Evolutionary conservation across 1,140 invertebrate species (phyloP), one percentile per base, ranked within the genome.

Genomic region (Macrostomum lignano): DNA sequence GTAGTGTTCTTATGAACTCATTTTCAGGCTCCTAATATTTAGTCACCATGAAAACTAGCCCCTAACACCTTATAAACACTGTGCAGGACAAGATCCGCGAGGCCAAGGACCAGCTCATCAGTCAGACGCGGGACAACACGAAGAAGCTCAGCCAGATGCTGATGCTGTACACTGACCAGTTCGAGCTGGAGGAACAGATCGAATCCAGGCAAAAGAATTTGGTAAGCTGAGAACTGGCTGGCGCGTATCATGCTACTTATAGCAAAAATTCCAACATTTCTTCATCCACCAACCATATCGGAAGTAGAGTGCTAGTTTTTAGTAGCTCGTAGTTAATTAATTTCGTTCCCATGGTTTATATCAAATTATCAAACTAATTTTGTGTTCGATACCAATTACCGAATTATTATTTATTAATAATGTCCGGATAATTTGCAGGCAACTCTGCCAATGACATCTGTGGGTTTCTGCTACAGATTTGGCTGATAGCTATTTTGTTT

Each of bases 201-300:
- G 46, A 55, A 34, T 40, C 42, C 4, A 41, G 51, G 32, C 52
- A 58, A 44, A 51, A 48, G 40, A 49, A 47, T 39, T 36, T 53
- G 42, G 53, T 55, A 42, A 38, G 44, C 42, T 23, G 2, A 17
- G 13, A n/a, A n/a, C n/a, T 17, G 14, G 13, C 11, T 17, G 13
- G 10, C 13, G 23, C 9, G 7, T 7, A 9, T 17, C 9, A 14
- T 14, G 13, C 23, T 11, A 17, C 29, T 30, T 30, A 7, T 14
- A n/a, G n/a, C n/a, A n/a, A n/a, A n/a, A n/a, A n/a, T n/a, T n/a
- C n/a, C n/a, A n/a, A n/a, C n/a, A n/a, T n/a, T n/a, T n/a, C n/a
- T n/a, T n/a, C n/a, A n/a, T n/a, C n/a, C n/a, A n/a, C n/a, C n/a
- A n/a, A n/a, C n/a, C n/a, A n/a, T n/a, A n/a, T n/a, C n/a, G n/a